Percentiles rank a stretch among this genome's conserved stretches.
Conservation (phyloP, 2,888 invertebrate species). For the Drosophila rubida region DNA sequence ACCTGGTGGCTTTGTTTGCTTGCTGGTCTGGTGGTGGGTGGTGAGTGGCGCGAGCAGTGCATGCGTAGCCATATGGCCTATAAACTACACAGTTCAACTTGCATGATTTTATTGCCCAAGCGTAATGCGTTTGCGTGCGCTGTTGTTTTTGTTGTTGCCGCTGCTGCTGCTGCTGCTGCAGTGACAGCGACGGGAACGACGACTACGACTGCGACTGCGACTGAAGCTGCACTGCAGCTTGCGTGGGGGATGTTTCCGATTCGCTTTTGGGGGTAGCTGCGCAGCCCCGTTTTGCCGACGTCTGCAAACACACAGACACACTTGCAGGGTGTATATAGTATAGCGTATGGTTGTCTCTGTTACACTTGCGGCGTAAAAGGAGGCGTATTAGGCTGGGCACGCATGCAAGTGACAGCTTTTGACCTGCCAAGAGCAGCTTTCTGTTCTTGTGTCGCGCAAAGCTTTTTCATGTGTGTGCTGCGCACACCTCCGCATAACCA, state of each 20-base stretch:
- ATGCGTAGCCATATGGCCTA: constrained; percentile 64
- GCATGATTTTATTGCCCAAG: constrained; percentile 36
- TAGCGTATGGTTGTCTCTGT: constrained; percentile 38
- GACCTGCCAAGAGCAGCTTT: constrained; percentile 46
- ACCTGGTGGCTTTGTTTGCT: neutral
- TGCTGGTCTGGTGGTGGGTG: constrained; percentile 20
- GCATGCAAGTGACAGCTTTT: constrained; percentile 58
- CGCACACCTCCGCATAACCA: neutral
- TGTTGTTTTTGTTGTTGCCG: constrained; percentile 36
- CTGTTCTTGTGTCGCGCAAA: neutral
- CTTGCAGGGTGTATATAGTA: neutral
- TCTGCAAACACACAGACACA: constrained; percentile 11
- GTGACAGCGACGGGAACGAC: neutral
- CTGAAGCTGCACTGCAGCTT: constrained; percentile 12
- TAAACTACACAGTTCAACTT: constrained; percentile 4
- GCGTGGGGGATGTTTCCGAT: constrained; percentile 52
- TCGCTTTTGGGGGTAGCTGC: constrained; percentile 60
- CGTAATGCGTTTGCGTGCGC: constrained; percentile 59
- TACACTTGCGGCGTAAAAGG: neutral
- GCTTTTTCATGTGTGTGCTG: constrained; percentile 24
- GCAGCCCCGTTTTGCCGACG: constrained; percentile 44
- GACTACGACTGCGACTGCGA: constrained; percentile 3
- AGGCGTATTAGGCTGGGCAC: constrained; percentile 53
- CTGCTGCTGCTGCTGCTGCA: constrained; percentile 3
- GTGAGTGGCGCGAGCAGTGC: constrained; percentile 66